Evolutionary conservation across 1,140 invertebrate species (phyloP).

Genomic region (Polypedilum vanderplanki): DNA sequence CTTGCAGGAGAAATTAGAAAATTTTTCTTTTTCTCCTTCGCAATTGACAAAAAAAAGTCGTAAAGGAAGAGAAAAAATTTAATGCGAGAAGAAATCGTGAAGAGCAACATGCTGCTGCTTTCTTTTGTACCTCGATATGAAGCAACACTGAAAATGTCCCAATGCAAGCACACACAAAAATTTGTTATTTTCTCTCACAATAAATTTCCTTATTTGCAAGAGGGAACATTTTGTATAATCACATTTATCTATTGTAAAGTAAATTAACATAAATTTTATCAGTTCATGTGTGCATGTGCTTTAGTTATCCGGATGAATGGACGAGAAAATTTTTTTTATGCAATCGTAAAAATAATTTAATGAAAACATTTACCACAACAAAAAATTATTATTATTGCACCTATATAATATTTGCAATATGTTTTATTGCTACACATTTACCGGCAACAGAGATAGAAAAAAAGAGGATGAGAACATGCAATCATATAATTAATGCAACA

Average conservation of each 20-base stretch:
- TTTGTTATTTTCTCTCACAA: constrained; percentile 12
- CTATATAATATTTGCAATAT: background rate
- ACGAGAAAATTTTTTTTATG: background rate
- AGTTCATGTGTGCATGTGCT: background rate
- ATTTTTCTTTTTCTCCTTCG: background rate
- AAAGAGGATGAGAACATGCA: background rate
- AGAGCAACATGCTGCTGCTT: background rate
- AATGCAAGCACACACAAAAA: background rate
- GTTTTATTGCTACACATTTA: background rate
- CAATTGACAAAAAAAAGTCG: constrained; percentile 9
- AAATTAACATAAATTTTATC: background rate
- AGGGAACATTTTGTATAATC: background rate
- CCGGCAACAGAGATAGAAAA: no score
- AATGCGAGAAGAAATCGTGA: background rate
- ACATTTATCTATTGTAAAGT: constrained; percentile 19
- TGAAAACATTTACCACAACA: no score
- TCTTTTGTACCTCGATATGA: no score
- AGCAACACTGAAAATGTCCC: background rate
- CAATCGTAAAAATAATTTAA: background rate
- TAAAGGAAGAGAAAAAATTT: background rate
- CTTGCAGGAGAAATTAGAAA: background rate
- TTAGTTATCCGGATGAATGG: background rate
- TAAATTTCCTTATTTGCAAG: constrained; percentile 1
- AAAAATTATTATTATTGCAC: background rate
- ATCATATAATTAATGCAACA: background rate